Conservation (phyloP, 2,797 vertebrate genomes). For the Falco rusticolus region DNA sequence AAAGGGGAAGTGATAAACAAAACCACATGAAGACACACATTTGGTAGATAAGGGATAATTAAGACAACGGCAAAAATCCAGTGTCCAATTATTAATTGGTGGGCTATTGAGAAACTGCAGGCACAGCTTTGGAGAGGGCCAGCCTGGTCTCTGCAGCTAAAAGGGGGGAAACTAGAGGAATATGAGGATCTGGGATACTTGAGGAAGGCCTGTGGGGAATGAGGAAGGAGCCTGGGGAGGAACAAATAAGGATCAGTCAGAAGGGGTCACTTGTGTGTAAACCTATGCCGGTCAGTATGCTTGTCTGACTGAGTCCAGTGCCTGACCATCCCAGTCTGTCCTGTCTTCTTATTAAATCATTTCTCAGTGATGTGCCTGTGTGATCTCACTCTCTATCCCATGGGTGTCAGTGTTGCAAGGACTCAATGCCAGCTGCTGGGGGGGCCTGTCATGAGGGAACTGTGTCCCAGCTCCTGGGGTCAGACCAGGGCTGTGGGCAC, state of each 20-base stretch:
- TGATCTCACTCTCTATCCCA: neutral
- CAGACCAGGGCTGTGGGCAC: neutral
- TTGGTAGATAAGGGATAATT: neutral
- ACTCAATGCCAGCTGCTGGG: neutral
- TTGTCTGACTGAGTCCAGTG: neutral
- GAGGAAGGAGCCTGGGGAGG: neutral
- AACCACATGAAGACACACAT: neutral
- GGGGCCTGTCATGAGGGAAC: fast-evolving
- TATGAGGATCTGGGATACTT: neutral
- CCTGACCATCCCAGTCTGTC: neutral
- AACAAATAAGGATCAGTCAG: neutral
- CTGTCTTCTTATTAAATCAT: neutral
- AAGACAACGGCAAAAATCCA: neutral
- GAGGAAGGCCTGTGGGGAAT: neutral
- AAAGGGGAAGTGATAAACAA: neutral
- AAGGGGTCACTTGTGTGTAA: neutral
- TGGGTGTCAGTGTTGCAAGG: neutral
- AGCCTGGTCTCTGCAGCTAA: neutral
- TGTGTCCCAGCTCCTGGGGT: neutral
- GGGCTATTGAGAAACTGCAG: neutral
- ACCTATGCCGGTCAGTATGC: fast-evolving
- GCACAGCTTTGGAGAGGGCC: neutral
- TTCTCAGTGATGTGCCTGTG: neutral
- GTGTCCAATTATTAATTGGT: neutral
- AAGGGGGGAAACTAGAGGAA: neutral